Conservation (phyloP, 2,888 invertebrate species). For the Aphodius sticticus region DNA sequence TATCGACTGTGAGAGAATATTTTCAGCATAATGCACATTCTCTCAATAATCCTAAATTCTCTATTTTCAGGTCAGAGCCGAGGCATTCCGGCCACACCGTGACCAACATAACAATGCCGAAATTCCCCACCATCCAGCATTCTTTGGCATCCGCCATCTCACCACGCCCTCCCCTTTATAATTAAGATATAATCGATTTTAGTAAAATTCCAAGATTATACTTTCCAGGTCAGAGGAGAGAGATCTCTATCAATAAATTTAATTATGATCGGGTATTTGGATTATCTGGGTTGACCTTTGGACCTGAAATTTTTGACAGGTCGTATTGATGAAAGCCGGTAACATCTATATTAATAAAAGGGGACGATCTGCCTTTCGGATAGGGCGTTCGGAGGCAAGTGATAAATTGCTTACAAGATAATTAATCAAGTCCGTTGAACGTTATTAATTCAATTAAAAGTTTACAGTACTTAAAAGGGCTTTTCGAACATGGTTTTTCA, state of each 20-base stretch:
- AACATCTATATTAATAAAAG: background rate
- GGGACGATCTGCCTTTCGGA: background rate
- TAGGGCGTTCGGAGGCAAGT: background rate
- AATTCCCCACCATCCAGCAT: background rate
- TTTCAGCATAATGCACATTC: background rate
- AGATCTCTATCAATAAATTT: background rate
- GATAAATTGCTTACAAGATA: conserved; percentile 4
- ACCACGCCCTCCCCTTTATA: background rate
- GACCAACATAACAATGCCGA: background rate
- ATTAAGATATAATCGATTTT: background rate
- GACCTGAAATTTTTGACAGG: background rate
- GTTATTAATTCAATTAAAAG: background rate
- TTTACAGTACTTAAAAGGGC: background rate
- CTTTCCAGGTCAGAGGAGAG: no score
- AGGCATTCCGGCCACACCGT: background rate
- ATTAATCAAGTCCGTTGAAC: background rate
- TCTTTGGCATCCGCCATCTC: background rate
- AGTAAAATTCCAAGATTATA: background rate
- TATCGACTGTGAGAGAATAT: background rate
- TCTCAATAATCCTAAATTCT: background rate
- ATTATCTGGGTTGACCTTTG: background rate
- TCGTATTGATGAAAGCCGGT: background rate
- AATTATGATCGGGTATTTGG: background rate
- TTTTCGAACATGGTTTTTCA: background rate
- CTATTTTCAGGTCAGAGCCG: background rate